These are phyloP conservation scores for Aleiodes sp. DNA, from an alignment of 1,140 invertebrate genomes.

Conservation along the genomic window DNA sequence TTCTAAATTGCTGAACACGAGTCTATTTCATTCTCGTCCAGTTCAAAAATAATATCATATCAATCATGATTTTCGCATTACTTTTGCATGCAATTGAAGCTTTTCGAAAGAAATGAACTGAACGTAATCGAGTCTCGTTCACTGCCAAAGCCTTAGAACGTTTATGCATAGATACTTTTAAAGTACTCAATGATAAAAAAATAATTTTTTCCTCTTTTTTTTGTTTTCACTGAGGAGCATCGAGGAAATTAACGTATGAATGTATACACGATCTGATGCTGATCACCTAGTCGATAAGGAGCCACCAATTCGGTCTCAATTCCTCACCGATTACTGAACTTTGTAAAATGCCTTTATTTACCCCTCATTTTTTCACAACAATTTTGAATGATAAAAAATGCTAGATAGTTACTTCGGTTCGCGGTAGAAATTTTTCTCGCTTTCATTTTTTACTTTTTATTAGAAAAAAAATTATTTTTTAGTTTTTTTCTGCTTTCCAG, in stretches of 20 bases:
- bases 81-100: neutral
- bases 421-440: neutral
- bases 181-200: constrained; percentile 13
- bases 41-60: constrained; percentile 13
- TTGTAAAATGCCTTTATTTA: neutral
- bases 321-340: neutral
- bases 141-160: constrained; percentile 67
- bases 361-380: too few relatives aligned
- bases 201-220: neutral
- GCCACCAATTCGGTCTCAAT: constrained; percentile 8
- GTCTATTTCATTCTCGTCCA: neutral
- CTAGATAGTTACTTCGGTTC: constrained; percentile 10
- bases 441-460: too few relatives aligned
- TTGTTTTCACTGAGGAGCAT: constrained; percentile 2
- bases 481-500: constrained; percentile 18
- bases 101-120: neutral
- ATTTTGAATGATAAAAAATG: neutral
- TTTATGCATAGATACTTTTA: constrained; percentile 59
- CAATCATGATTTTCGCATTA: neutral
- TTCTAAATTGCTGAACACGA: constrained; percentile 34
- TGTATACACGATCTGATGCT: constrained; percentile 29
- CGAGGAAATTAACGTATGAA: constrained; percentile 17
- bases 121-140: constrained; percentile 57
- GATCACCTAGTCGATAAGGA: constrained; percentile 30
- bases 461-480: too few relatives aligned